A percentile compares a stretch with the other conserved stretches of the same genome.
Evolutionary conservation across 2,888 invertebrate genomes (phyloP).

Genomic region (Tupiocoris notatus): DNA sequence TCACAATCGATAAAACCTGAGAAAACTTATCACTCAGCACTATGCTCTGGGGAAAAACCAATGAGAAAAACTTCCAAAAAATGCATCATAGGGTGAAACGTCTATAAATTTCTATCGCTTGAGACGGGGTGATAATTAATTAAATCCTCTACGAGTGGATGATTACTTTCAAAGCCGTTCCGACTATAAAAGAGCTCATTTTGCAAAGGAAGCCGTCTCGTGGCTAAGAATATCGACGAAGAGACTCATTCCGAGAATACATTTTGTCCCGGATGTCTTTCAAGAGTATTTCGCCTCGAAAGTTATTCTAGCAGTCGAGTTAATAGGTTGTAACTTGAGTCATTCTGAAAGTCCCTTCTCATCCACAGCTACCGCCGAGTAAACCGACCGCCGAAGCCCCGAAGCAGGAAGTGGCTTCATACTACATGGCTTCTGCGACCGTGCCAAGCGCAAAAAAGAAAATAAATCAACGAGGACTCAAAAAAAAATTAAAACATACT

Average conservation of each 20-base stretch:
- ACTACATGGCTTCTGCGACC: conserved; percentile 19
- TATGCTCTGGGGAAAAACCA: no score
- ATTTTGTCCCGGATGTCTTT: background rate
- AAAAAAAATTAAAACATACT: background rate
- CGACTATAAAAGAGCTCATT: no score
- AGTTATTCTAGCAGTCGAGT: background rate
- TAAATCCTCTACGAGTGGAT: no score
- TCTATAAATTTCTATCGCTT: no score
- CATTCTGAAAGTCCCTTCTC: background rate
- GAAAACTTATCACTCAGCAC: no score
- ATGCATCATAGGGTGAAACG: no score
- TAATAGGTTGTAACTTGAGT: conserved; percentile 27
- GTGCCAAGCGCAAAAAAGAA: conserved; percentile 4
- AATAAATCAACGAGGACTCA: background rate
- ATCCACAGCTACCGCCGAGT: no score
- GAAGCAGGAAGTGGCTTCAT: conserved; percentile 22
- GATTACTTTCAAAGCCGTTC: no score
- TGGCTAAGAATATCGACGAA: conserved; percentile 23
- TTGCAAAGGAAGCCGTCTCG: background rate
- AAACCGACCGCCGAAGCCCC: background rate
- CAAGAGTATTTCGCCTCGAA: background rate
- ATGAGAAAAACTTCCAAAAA: no score
- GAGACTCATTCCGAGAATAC: conserved; percentile 8
- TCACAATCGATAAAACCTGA: no score
- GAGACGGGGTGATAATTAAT: no score